Percentiles rank a stretch among this genome's conserved stretches.
phyloP scores from a whole-genome alignment of 2,888 invertebrate species.

The Pteria penguin region DNA sequence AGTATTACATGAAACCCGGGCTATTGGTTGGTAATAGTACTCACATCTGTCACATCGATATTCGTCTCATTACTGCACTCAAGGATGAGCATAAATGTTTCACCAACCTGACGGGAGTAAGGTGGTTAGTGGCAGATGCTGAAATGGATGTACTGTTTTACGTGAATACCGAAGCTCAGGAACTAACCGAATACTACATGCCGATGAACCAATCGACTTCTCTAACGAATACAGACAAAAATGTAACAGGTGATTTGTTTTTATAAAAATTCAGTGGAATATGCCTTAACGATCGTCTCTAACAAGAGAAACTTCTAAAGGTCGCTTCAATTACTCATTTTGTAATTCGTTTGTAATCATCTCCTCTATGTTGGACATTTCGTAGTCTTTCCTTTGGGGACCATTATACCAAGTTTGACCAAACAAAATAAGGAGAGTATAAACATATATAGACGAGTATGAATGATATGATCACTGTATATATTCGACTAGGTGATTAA shows the following conservation, averaged over 20 bases:
- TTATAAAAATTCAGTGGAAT: no score
- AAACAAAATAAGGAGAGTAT: no score
- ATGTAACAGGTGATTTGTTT: constrained; percentile 25
- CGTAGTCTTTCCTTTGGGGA: no score
- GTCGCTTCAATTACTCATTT: no score
- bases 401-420: no score
- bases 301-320: no score
- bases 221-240: constrained; percentile 7
- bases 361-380: no score
- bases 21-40: constrained; percentile 25
- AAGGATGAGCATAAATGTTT: not conserved
- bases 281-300: no score
- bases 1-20: not conserved
- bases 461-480: no score
- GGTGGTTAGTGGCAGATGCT: constrained; percentile 15
- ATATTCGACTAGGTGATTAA: no score
- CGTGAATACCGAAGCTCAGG: not conserved
- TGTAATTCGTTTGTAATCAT: no score
- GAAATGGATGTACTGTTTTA: constrained; percentile 7
- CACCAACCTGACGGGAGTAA: constrained; percentile 14
- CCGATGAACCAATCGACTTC: not conserved
- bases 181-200: constrained; percentile 7
- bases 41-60: constrained; percentile 24
- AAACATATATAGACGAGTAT: no score
- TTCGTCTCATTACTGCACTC: constrained; percentile 19